A percentile compares a stretch with the other conserved stretches of the same genome.
phyloP scores from a whole-genome alignment of 2,888 invertebrate genomes.

The Chrysotoxum bicinctum region DNA sequence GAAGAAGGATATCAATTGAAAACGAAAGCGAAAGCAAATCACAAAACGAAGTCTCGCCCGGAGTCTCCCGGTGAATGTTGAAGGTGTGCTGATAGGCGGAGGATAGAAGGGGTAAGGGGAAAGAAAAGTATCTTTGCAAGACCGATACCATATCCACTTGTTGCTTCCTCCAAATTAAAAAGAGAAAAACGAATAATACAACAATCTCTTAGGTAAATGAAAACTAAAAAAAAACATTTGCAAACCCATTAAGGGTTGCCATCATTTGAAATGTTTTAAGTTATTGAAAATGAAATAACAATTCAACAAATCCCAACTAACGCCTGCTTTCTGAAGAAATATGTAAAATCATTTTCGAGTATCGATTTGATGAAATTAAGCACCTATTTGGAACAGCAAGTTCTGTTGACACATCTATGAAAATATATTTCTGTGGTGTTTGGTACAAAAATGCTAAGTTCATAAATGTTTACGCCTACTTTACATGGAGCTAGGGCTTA shows the following conservation, averaged over 20 bases:
- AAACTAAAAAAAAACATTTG: background rate
- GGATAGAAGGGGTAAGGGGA: background rate
- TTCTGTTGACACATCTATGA: no score
- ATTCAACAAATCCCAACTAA: no score
- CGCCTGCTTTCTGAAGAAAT: no score
- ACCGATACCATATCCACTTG: conserved; percentile 19
- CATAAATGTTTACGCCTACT: no score
- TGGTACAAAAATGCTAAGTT: no score
- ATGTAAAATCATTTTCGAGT: no score
- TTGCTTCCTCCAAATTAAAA: conserved; percentile 1
- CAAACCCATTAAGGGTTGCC: background rate
- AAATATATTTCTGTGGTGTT: no score
- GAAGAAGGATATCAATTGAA: conserved; percentile 40
- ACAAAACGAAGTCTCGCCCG: conserved; percentile 5
- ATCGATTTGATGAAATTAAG: no score
- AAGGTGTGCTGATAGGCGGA: background rate
- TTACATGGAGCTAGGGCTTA: no score
- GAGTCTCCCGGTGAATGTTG: background rate
- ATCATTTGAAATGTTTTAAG: background rate
- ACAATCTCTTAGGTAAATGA: background rate
- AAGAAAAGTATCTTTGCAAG: conserved; percentile 18
- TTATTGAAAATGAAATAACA: no score
- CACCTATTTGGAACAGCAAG: no score
- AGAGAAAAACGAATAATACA: background rate
- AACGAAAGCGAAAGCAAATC: conserved; percentile 53